Base-by-base conservation (phyloP, 2,797 vertebrate genomes). In the Centropyge bicolor region DNA sequence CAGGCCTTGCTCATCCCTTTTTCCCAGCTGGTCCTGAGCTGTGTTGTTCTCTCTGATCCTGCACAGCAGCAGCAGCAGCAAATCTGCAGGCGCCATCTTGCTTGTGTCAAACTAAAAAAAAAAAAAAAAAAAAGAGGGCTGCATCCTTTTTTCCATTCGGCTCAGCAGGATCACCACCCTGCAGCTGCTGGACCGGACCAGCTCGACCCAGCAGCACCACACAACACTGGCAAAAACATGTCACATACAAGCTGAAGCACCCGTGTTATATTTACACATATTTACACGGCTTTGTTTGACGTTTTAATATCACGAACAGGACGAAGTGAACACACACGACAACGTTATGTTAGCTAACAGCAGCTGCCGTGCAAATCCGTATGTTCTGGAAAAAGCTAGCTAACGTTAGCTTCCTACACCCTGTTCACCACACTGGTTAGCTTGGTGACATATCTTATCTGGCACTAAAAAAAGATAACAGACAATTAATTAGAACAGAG, bases 61-160 rank as follows among this genome's bases (percentile, higher is more conserved):
- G 49, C 66, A 70, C 61, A 80, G 68, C 78, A 88, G 56, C 70
- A 82, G 49, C 52, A 74, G 46, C 76, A 73, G 63, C 55, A 41
- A 64, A 67, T 71, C 85, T 54, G 70, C 72, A 78, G 85, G 78
- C 93, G 94, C 93, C 94, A 94, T 94, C 92, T 94, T 93, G 88
- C 86, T 82, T 69, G 64, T 88, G 87, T 86, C 83, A 86, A 89
- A 86, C 73, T 80, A 41, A 56, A 54, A 70, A 76, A 71, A 59
- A 64, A 66, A 64, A 81, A 75, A 83, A 81, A 68, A n/a, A n/a
- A n/a, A n/a, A n/a, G n/a, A 2, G 27, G 73, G 38, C 89, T 87
- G 82, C 81, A 86, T 91, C 78, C 51, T 79, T 84, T 84, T 72
- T 64, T 64, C 69, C 84, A 74, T 88, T 84, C 60, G 82, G 72